Conservation (phyloP, 2,888 invertebrate species). For the Acronicta alni region DNA sequence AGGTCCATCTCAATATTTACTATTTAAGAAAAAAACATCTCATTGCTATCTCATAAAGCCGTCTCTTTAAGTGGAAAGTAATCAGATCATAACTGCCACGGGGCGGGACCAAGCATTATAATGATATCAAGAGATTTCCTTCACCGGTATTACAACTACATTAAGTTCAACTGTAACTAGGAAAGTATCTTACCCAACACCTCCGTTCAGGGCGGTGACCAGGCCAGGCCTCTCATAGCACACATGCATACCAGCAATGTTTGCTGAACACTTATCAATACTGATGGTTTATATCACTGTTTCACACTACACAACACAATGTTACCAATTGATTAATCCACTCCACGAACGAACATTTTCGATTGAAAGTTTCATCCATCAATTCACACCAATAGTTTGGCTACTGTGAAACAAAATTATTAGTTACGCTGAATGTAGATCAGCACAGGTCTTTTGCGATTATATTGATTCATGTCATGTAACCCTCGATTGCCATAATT, state of each 20-base stretch:
- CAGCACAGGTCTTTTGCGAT: slow-evolving; percentile 46
- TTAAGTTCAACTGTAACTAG: slow-evolving; percentile 8
- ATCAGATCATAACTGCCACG: neutral
- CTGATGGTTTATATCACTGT: slow-evolving; percentile 55
- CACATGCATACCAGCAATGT: slow-evolving; percentile 85
- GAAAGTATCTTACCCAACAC: slow-evolving; percentile 77
- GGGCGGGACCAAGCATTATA: too few relatives aligned
- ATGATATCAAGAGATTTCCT: too few relatives aligned
- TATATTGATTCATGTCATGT: slow-evolving; percentile 60
- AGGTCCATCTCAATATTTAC: too few relatives aligned
- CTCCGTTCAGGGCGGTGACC: slow-evolving; percentile 85
- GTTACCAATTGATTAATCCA: slow-evolving; percentile 76
- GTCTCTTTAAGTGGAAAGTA: too few relatives aligned
- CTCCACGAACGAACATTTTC: slow-evolving; percentile 85
- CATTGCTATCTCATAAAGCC: too few relatives aligned
- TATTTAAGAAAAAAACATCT: too few relatives aligned
- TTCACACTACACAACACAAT: slow-evolving; percentile 50
- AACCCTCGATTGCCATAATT: slow-evolving; percentile 66
- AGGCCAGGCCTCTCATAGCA: slow-evolving; percentile 86
- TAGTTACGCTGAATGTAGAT: slow-evolving; percentile 62
- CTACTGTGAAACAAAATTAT: slow-evolving; percentile 70
- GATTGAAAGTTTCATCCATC: slow-evolving; percentile 63
- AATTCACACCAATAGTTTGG: slow-evolving; percentile 52
- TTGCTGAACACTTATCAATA: slow-evolving; percentile 69
- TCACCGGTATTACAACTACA: neutral